Evolutionary conservation across 2,113 vertebrate species (phyloP).

Genomic region (Psittacula cyanocephala): DNA sequence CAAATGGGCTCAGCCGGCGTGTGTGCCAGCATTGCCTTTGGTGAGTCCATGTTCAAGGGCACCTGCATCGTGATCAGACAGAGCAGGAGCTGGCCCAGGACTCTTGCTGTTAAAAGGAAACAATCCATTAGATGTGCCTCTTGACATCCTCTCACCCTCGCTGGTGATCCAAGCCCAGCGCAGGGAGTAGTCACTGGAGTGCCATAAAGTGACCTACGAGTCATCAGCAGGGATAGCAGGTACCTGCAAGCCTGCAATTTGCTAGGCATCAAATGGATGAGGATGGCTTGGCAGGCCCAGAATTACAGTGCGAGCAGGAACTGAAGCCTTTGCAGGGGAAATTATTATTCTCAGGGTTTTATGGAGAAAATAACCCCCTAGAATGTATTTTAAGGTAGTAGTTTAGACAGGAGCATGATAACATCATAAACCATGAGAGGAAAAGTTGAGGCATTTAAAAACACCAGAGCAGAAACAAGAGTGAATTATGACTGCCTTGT

Average conservation of each 20-base stretch:
- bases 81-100: neutral
- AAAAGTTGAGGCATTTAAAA: conserved; percentile 47
- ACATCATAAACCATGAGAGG: conserved; percentile 52
- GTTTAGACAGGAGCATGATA: conserved; percentile 61
- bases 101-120: neutral
- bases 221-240: rapidly evolving
- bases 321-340: conserved; percentile 41
- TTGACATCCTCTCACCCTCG: neutral
- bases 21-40: rapidly evolving
- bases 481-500: conserved; percentile 18
- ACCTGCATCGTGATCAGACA: rapidly evolving
- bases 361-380: conserved; percentile 56
- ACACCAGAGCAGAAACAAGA: neutral
- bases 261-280: neutral
- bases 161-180: neutral
- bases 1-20: rapidly evolving
- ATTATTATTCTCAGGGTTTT: conserved; percentile 60
- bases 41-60: neutral
- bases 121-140: neutral
- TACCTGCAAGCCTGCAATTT: conserved; percentile 17
- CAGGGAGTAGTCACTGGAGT: neutral
- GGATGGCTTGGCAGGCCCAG: conserved; percentile 17
- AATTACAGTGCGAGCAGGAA: conserved; percentile 38
- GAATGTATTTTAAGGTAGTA: conserved; percentile 57
- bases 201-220: rapidly evolving